phyloP scores from a whole-genome alignment of 2,113 vertebrate genomes.

The Acrocephalus kingi region DNA sequence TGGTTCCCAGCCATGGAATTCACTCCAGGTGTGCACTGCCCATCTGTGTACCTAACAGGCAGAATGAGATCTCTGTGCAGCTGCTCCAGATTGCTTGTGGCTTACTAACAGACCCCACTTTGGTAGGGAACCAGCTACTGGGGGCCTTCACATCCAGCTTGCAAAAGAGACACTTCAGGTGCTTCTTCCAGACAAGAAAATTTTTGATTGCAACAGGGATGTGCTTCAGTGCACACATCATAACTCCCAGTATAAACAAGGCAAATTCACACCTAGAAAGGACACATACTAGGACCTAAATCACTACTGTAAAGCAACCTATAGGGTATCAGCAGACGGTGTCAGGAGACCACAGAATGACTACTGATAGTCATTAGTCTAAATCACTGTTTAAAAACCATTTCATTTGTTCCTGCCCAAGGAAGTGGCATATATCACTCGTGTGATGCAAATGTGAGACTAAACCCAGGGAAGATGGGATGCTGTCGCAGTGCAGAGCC shows the following conservation, averaged over 20 bases:
- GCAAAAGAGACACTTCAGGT: not conserved
- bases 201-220: not conserved
- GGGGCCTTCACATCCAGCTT: not conserved
- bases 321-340: not conserved
- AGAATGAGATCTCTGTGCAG: not conserved
- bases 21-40: not conserved
- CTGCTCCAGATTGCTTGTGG: not conserved
- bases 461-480: not conserved
- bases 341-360: not conserved
- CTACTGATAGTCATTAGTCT: not conserved
- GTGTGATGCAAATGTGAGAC: not conserved
- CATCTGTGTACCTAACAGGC: not conserved
- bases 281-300: not conserved
- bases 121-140: not conserved
- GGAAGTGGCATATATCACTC: fast-evolving
- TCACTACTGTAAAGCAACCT: not conserved
- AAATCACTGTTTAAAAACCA: not conserved
- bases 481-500: not conserved
- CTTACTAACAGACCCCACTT: not conserved
- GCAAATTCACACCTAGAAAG: not conserved
- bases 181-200: not conserved
- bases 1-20: not conserved
- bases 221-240: not conserved
- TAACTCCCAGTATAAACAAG: not conserved
- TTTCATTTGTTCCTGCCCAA: not conserved